A percentile compares a stretch with the other conserved stretches of the same genome.
phyloP scores from a whole-genome alignment of 2,113 vertebrate genomes.

The Eptesicus fuscus region DNA sequence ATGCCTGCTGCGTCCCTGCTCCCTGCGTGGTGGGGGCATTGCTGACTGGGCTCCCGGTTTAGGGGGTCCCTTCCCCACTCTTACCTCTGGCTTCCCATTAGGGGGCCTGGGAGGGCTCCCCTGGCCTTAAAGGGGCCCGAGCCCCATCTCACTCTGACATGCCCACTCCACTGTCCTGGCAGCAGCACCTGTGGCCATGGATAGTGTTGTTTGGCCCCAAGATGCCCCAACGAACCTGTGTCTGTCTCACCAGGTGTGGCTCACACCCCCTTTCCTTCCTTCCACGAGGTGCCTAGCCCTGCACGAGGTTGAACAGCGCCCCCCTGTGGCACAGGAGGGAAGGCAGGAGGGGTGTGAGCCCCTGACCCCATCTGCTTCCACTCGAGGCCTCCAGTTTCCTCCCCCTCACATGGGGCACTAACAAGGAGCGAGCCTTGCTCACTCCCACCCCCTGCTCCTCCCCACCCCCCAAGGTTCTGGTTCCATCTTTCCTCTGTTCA shows the following conservation, averaged over 20 bases:
- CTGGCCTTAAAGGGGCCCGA: conserved; percentile 68
- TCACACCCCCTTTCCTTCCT: neutral
- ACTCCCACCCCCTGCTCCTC: neutral
- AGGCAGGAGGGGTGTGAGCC: neutral
- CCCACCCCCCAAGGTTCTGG: conserved; percentile 69
- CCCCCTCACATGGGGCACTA: conserved; percentile 17
- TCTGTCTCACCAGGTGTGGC: neutral
- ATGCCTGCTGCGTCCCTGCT: neutral
- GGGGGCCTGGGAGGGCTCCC: conserved; percentile 48
- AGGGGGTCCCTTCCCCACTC: neutral
- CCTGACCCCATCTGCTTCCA: neutral
- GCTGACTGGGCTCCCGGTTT: conserved; percentile 31
- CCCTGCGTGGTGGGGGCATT: neutral
- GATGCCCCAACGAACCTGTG: neutral
- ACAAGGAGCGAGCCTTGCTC: conserved; percentile 40
- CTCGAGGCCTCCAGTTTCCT: neutral
- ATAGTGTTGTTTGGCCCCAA: neutral
- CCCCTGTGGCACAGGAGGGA: neutral
- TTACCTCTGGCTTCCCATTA: conserved; percentile 18
- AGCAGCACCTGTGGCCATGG: neutral
- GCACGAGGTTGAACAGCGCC: neutral
- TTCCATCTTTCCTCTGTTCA: conserved; percentile 80
- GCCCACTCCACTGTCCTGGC: neutral
- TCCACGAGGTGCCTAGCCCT: neutral
- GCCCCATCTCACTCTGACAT: conserved; percentile 31